Evolutionary conservation across 2,888 invertebrate genomes (phyloP).

Genomic region (Gymnoscelis rufifasciata): DNA sequence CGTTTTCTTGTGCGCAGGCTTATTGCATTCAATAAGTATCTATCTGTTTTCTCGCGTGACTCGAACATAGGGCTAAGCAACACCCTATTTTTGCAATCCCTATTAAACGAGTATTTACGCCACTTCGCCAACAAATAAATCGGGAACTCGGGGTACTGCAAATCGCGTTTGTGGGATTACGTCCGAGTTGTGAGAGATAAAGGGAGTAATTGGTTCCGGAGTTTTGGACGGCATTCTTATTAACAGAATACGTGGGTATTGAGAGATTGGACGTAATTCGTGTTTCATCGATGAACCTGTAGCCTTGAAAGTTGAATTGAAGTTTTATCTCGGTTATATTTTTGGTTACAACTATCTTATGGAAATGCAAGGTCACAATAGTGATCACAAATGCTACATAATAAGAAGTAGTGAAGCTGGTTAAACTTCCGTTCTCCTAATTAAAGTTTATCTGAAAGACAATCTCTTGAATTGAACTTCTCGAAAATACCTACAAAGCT

Average conservation of each 20-base stretch:
- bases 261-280: neutral
- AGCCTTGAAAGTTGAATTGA: neutral
- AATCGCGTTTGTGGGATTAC: conserved; percentile 15
- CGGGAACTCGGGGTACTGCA: conserved; percentile 7
- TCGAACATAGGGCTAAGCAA: too few relatives aligned
- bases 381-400: too few relatives aligned
- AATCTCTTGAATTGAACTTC: too few relatives aligned
- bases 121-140: conserved; percentile 18
- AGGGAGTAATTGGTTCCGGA: conserved; percentile 13
- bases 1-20: neutral
- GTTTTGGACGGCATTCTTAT: conserved; percentile 3
- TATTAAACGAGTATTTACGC: conserved; percentile 10
- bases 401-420: too few relatives aligned
- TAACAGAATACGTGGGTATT: conserved; percentile 1
- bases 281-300: neutral
- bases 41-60: neutral
- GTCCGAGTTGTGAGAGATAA: conserved; percentile 12
- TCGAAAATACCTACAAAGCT: too few relatives aligned
- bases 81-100: neutral
- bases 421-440: too few relatives aligned
- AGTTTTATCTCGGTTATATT: too few relatives aligned
- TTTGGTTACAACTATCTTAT: too few relatives aligned
- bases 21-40: neutral
- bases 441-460: too few relatives aligned
- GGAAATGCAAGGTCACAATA: too few relatives aligned